Base-by-base conservation (phyloP, 2,113 vertebrate genomes). In the Hucho hucho region DNA sequence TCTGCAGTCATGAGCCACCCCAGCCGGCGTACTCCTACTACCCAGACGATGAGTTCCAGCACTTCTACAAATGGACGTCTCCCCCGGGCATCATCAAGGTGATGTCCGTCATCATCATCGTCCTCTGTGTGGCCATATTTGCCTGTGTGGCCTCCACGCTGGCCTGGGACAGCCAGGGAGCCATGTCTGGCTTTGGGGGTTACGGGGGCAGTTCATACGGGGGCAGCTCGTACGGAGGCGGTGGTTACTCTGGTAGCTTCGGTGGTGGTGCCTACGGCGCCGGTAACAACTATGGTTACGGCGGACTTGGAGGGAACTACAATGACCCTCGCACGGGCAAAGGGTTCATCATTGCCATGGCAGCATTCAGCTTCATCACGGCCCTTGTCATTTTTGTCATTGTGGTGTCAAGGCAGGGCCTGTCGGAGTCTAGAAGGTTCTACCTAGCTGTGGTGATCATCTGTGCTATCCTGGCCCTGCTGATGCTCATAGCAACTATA, bases 131-230 rank as follows among this genome's bases (percentile, higher is more conserved):
- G 58, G 95, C 88, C 70, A 93, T 96, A 56, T 97, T 97, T 66
- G 96, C 94, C 20, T 97, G 96, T 20, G 95, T 97, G 1, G 95
- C 95, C 68, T 97, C 96, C 68, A 97, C 96, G 0, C 89, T 97
- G 76, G 93, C 95, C 9, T 95, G 94, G 93, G 95, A 97, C 84
- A 79, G 78, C 11, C 78, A 93, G 79, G 83, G 76, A 9, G 89
- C 12, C 58, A 22, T 74, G 32, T 49, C 0, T 24, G 53, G 1
- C 75, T 0, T 11, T 78, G 79, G 56, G 0, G 0, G 75, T 0
- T 89, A 86, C 0, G 81, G 83, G 0, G 73, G 0, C 25, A 75
- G 9, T 0, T 18, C 43, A 0, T 82, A 71, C 1, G 77, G 84
- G 1, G 64, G 76, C 0, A 20, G 32, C 68, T 77, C 80, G 13